phyloP scores from a whole-genome alignment of 2,113 vertebrate species.

The Daphoenositta chrysoptera region DNA sequence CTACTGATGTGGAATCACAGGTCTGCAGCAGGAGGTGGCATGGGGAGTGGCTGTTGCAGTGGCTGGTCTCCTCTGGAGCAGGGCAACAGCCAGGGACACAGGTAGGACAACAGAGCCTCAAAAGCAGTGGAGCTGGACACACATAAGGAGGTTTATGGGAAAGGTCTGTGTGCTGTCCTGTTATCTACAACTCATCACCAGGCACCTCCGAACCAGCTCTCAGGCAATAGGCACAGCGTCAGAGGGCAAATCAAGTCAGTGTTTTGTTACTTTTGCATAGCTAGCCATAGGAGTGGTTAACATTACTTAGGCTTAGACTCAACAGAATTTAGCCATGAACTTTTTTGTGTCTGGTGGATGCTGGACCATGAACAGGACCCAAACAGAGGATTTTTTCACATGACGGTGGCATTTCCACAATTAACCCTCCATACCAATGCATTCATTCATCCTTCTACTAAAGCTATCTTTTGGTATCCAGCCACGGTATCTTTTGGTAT shows the following conservation, averaged over 20 bases:
- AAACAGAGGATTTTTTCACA: background rate
- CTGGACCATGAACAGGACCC: background rate
- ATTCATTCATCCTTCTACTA: background rate
- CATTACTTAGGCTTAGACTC: background rate
- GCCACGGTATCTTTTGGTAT: too few relatives aligned
- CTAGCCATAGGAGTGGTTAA: background rate
- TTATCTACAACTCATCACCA: background rate
- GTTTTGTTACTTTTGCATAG: background rate
- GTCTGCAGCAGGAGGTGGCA: background rate
- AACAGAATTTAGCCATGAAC: background rate
- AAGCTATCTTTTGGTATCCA: background rate
- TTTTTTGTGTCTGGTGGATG: background rate
- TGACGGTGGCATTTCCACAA: background rate
- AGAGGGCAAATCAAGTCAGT: background rate
- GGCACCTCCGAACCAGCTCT: rapidly evolving
- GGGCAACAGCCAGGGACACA: rapidly evolving
- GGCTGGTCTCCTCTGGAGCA: background rate
- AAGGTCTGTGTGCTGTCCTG: rapidly evolving
- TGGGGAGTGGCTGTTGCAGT: background rate
- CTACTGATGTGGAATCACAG: rapidly evolving
- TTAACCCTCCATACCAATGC: background rate
- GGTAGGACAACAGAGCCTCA: background rate
- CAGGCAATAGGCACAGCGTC: background rate
- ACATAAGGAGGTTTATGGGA: background rate
- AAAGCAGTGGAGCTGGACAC: background rate